Conservation (phyloP, 2,113 vertebrate genomes). For the Speoplatyrhinus poulsoni region DNA sequence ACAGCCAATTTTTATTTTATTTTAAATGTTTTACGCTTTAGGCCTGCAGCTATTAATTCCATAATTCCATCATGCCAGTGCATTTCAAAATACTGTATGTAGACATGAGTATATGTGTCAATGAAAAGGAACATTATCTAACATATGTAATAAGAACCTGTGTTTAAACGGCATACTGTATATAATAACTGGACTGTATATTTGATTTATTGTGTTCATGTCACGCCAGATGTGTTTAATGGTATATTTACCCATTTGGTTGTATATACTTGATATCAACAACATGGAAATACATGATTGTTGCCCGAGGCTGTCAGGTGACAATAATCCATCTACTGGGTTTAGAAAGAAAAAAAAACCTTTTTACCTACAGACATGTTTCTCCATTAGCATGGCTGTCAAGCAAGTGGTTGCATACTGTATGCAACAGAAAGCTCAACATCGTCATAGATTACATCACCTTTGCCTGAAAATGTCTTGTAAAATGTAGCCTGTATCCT, state of each 20-base stretch:
- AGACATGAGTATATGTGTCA: not conserved
- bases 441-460: not conserved
- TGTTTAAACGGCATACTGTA: not conserved
- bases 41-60: no score
- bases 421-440: not conserved
- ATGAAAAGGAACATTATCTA: not conserved
- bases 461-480: slow-evolving; percentile 11
- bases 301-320: slow-evolving; percentile 24
- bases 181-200: not conserved
- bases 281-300: slow-evolving; percentile 19
- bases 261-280: slow-evolving; percentile 18
- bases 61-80: no score
- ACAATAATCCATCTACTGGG: not conserved
- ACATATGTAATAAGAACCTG: not conserved
- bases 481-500: not conserved
- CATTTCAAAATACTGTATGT: not conserved
- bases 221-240: slow-evolving; percentile 9
- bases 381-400: no score
- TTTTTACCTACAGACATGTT: not conserved
- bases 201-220: not conserved
- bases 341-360: not conserved
- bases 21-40: not conserved
- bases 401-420: not conserved
- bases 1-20: not conserved
- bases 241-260: slow-evolving; percentile 16